phyloP scores from a whole-genome alignment of 2,113 vertebrate genomes.

The Salvelinus sp. region DNA sequence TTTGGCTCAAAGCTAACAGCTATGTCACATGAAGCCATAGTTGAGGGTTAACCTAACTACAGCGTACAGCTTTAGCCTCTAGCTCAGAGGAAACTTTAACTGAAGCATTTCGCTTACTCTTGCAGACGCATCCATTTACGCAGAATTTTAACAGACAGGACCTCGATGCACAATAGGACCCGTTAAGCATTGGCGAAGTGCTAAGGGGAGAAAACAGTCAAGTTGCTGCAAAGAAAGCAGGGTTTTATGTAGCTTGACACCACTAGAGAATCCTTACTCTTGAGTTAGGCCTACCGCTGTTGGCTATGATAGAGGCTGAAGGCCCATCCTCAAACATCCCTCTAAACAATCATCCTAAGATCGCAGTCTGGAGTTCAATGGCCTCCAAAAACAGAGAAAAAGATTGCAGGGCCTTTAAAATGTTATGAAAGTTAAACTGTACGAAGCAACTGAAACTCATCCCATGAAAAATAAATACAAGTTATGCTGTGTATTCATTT shows the following conservation, averaged over 20 bases:
- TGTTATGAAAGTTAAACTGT: too few relatives aligned
- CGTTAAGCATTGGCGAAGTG: not conserved
- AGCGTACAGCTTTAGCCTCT: slow-evolving; percentile 42
- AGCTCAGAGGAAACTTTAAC: slow-evolving; percentile 47
- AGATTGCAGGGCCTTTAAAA: too few relatives aligned
- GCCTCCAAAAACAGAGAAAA: too few relatives aligned
- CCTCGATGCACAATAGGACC: not conserved
- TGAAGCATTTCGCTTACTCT: slow-evolving; percentile 8
- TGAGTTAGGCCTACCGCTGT: not conserved
- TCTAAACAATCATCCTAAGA: not conserved
- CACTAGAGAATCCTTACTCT: too few relatives aligned
- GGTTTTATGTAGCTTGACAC: not conserved
- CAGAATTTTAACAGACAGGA: not conserved
- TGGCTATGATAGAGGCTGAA: slow-evolving; percentile 1
- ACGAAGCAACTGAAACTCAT: too few relatives aligned
- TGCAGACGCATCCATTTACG: not conserved
- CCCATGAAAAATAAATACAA: too few relatives aligned
- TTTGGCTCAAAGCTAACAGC: not conserved
- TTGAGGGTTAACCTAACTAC: not conserved
- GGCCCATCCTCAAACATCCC: not conserved
- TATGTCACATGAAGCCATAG: not conserved
- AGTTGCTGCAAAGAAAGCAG: not conserved
- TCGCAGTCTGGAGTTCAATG: too few relatives aligned
- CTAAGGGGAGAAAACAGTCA: not conserved
- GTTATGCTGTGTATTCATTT: too few relatives aligned